Percentiles rank a stretch among this genome's conserved stretches.
Conservation (phyloP, 2,113 vertebrate species). For the Notiomystis cincta region DNA sequence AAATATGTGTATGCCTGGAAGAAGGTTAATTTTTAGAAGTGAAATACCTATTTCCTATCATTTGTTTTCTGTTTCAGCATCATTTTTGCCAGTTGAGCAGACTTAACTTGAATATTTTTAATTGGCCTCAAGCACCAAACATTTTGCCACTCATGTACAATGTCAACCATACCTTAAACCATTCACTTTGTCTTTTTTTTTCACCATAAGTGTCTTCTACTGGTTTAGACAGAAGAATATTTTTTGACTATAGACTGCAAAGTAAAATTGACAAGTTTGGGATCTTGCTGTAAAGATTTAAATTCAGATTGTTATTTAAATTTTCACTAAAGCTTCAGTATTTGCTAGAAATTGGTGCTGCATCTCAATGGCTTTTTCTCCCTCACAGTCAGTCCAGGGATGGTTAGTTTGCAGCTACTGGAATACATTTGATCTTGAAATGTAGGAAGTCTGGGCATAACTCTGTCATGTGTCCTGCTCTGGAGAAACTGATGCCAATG, state of each 20-base stretch:
- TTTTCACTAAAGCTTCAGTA: background rate
- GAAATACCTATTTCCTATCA: background rate
- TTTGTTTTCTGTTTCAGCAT: background rate
- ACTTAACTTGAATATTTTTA: background rate
- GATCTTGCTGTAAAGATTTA: background rate
- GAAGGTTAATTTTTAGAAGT: slow-evolving; percentile 9
- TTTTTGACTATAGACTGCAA: background rate
- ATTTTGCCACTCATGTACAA: background rate
- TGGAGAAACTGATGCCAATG: background rate
- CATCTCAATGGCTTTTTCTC: background rate
- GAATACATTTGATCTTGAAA: background rate
- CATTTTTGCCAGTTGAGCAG: background rate
- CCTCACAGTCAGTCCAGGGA: background rate
- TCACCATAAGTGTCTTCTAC: background rate
- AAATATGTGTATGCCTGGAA: background rate
- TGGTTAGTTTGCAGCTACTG: background rate
- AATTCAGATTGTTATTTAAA: background rate
- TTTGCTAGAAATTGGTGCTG: background rate
- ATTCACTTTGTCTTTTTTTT: background rate
- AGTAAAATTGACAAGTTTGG: background rate
- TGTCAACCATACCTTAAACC: background rate
- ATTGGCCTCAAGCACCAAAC: background rate
- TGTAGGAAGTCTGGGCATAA: background rate
- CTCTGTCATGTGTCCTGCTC: background rate
- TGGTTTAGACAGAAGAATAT: background rate